Conservation (phyloP, 2,113 vertebrate genomes). For the Capreolus pygargus region DNA sequence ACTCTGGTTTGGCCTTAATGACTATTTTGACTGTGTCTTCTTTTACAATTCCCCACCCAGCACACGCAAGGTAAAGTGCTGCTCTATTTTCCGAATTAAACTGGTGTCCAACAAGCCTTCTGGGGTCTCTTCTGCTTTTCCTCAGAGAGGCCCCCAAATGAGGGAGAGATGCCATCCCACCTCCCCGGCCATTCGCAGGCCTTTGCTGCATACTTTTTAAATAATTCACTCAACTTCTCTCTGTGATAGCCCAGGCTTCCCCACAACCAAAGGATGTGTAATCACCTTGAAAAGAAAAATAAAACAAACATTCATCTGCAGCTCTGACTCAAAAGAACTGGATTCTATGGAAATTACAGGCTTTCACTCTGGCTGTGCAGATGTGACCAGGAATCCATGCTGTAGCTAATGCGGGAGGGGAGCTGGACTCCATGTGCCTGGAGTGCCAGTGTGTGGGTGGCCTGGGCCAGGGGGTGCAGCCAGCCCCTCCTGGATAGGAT, state of each 20-base stretch:
- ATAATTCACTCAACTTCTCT: neutral
- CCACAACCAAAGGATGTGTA: neutral
- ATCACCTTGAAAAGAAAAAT: conserved; percentile 45
- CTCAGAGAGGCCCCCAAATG: neutral
- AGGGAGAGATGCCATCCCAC: neutral
- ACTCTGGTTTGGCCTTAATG: neutral
- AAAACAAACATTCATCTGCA: neutral
- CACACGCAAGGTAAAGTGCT: neutral
- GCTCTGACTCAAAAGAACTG: neutral
- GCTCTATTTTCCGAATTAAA: conserved; percentile 2
- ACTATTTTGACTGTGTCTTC: neutral
- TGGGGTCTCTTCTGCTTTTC: neutral
- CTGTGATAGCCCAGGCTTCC: neutral
- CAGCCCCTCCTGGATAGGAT: neutral
- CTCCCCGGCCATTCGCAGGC: neutral
- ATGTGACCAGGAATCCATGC: neutral
- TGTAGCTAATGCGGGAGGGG: neutral
- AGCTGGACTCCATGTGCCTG: neutral
- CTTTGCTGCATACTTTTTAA: neutral
- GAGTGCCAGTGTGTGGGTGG: conserved; percentile 60
- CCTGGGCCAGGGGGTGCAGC: neutral
- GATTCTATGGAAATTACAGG: conserved; percentile 2
- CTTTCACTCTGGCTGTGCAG: conserved; percentile 15
- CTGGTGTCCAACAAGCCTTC: neutral
- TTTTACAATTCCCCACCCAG: neutral